Conservation (phyloP, 2,888 invertebrate genomes). For the Drosophila conformis region DNA sequence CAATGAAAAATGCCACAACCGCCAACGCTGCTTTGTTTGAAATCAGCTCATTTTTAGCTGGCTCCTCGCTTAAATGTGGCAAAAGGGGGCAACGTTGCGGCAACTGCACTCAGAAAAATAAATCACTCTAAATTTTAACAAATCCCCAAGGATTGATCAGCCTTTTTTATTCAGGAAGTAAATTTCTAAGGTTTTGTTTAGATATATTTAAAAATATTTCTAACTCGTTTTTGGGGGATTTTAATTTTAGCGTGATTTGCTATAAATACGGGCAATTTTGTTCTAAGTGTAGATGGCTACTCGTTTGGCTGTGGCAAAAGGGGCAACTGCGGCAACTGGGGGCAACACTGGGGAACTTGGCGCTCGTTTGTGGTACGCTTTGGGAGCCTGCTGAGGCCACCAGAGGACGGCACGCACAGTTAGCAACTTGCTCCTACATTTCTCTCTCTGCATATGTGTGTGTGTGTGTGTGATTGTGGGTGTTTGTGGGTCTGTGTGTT, state of each 20-base stretch:
- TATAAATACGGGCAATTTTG: background rate
- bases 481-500: conserved; percentile 10
- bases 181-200: background rate
- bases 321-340: conserved; percentile 22
- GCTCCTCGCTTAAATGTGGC: conserved; percentile 32
- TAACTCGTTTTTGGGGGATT: background rate
- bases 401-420: conserved; percentile 74
- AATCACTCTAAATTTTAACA: background rate
- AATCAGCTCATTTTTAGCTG: conserved; percentile 75
- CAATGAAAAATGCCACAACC: conserved; percentile 64
- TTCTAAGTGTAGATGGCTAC: conserved; percentile 32
- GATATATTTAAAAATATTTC: background rate
- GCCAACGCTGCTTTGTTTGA: conserved; percentile 66
- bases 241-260: background rate
- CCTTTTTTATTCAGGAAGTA: background rate
- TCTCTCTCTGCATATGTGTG: background rate
- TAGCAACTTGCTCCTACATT: conserved; percentile 39
- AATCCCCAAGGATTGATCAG: background rate
- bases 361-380: conserved; percentile 68
- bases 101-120: background rate
- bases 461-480: background rate
- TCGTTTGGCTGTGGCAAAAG: conserved; percentile 25
- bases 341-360: conserved; percentile 14
- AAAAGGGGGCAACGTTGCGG: conserved; percentile 30
- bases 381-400: conserved; percentile 60